Base-by-base conservation (phyloP, 2,888 invertebrate genomes). In the Drosophila borealis region DNA sequence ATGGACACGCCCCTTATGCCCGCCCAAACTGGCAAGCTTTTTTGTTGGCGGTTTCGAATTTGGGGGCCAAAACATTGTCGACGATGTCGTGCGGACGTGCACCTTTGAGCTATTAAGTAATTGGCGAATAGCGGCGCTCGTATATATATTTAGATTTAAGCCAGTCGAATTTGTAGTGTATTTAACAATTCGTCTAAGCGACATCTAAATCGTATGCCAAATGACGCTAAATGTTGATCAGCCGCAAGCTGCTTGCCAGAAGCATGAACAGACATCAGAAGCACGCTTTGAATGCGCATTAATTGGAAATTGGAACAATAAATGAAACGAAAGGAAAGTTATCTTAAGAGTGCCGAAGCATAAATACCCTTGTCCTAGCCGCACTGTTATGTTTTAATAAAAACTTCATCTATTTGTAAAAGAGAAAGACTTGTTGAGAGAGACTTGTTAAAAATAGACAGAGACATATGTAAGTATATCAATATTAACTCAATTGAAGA, bases 211-310 rank as follows among this genome's bases (percentile, higher is more conserved):
- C 19, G 46, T 44, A 60, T 64, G 60, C 69, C 29, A 60, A 84
- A 65, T 88, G 86, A 83, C 83, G 86, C 64, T 82, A 81, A 77
- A 63, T 70, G 65, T 70, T 68, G 88, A 88, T 86, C 83, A 83
- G 70, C 56, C 75, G 51, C 36, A 45, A 10, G 34, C 21, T n/a
- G 34, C 21, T 66, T 86, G 83, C 81, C 88, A 88, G 85, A 51
- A 60, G 81, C 88, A 84, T 81, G 88, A 57, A 72, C 78, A 62
- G 34, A 39, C 45, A 36, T 44, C 19, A 37, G 36, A 45, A 44
- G 44, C 42, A 42, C 29, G 53, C 29, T 10, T 9, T 13, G 13
- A 13, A 17, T 19, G 17, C 39, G 51, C 46, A 48, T 46, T 59
- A 14, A 44, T 13, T 29, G 11, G 29, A 44, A 34, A 41, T 13